Conservation (phyloP, 1,140 invertebrate genomes). For the Hestina assimilis region DNA sequence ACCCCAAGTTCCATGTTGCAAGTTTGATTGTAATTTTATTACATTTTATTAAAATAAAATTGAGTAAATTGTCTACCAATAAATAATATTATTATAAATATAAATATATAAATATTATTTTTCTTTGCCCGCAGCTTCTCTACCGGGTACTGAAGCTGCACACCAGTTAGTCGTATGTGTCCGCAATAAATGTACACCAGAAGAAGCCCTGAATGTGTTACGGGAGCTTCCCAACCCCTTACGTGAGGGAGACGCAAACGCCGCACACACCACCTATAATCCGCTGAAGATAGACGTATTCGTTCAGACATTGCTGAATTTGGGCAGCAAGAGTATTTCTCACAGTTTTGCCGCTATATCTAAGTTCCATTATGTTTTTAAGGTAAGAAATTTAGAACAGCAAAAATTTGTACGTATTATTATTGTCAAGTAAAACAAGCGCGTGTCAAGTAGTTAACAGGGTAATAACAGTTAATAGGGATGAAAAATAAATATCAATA, state of each 20-base stretch:
- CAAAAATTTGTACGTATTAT: too few relatives aligned
- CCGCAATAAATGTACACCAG: constrained; percentile 91
- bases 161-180: constrained; percentile 92
- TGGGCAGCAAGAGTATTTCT: constrained; percentile 98
- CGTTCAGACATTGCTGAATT: constrained; percentile 94
- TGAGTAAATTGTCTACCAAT: too few relatives aligned
- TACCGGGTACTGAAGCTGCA: constrained; percentile 90
- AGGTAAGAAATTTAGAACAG: too few relatives aligned
- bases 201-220: constrained; percentile 94
- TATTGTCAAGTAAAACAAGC: too few relatives aligned
- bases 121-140: constrained; percentile 78
- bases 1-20: too few relatives aligned
- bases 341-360: constrained; percentile 98
- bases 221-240: constrained; percentile 90
- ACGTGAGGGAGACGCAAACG: constrained; percentile 80
- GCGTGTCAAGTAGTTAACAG: too few relatives aligned
- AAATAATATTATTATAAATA: too few relatives aligned
- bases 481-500: too few relatives aligned
- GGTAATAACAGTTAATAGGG: too few relatives aligned
- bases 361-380: constrained; percentile 97
- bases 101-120: too few relatives aligned
- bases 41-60: too few relatives aligned
- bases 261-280: constrained; percentile 84
- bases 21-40: too few relatives aligned
- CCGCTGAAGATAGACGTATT: constrained; percentile 98